These are phyloP conservation scores for Lepidocolaptes lacrymiger DNA, from an alignment of 2,797 vertebrate species.

Conservation along the genomic window DNA sequence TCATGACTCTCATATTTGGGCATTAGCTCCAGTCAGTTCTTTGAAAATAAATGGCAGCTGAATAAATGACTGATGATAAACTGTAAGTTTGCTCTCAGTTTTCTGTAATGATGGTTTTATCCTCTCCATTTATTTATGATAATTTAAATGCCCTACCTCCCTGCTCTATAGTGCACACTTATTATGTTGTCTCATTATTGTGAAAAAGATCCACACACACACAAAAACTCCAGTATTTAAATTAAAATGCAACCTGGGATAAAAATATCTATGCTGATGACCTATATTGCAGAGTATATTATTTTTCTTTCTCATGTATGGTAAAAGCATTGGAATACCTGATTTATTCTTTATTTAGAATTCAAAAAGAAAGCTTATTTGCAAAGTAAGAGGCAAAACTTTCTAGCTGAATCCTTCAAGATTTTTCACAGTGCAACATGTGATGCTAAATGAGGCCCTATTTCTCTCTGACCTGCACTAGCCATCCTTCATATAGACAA, in stretches of 20 bases:
- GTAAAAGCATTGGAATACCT: constrained; percentile 2
- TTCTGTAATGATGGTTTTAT: constrained; percentile 9
- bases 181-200: not conserved
- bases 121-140: constrained; percentile 18
- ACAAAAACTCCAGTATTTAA: not conserved
- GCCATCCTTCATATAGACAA: not conserved
- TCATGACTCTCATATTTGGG: not conserved
- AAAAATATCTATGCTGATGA: constrained; percentile 42
- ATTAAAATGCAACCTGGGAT: constrained; percentile 24
- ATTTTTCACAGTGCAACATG: not conserved
- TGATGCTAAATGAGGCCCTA: not conserved
- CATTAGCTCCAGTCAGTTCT: not conserved
- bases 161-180: not conserved
- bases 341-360: constrained; percentile 28
- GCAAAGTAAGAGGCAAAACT: not conserved
- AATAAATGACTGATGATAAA: constrained; percentile 17
- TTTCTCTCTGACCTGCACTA: not conserved
- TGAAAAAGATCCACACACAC: not conserved
- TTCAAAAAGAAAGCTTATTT: not conserved
- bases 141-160: constrained; percentile 13
- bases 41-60: constrained; percentile 17
- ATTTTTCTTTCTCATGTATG: not conserved
- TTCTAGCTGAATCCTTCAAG: not conserved
- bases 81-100: not conserved
- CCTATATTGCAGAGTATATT: not conserved